Evolutionary conservation across 37 sponge, comb jelly and placozoan species (phyloP).

Genomic region (Ianthella basta): DNA sequence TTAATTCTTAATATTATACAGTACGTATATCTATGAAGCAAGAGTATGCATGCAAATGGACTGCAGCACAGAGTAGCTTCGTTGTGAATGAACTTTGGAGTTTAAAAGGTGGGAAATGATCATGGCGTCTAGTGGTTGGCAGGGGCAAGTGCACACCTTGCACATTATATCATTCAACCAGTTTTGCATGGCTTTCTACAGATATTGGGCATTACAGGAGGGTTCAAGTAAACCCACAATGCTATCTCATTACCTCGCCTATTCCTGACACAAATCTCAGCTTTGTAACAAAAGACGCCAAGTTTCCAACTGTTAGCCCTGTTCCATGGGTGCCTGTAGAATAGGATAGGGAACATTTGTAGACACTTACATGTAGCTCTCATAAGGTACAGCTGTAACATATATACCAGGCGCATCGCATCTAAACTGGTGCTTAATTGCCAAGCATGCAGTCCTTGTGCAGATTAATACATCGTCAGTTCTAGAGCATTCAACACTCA

Average conservation of each 20-base stretch:
- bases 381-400: background rate
- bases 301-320: slow-evolving; percentile 44
- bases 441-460: too few relatives aligned
- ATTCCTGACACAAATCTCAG: slow-evolving; percentile 54
- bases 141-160: too few relatives aligned
- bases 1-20: slow-evolving; percentile 24
- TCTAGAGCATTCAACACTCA: background rate
- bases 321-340: slow-evolving; percentile 49
- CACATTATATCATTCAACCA: background rate
- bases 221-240: too few relatives aligned
- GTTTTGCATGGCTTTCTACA: background rate
- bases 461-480: too few relatives aligned
- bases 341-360: background rate
- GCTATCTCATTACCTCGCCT: slow-evolving; percentile 48
- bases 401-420: too few relatives aligned
- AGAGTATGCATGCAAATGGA: background rate
- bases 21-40: background rate
- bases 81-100: background rate
- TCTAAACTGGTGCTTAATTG: too few relatives aligned
- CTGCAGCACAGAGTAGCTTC: background rate
- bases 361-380: background rate
- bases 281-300: slow-evolving; percentile 45
- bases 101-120: background rate
- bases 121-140: background rate
- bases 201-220: too few relatives aligned